These are phyloP conservation scores for Periophthalmus modestus DNA, from an alignment of 2,113 vertebrate genomes.

Conservation along the genomic window DNA sequence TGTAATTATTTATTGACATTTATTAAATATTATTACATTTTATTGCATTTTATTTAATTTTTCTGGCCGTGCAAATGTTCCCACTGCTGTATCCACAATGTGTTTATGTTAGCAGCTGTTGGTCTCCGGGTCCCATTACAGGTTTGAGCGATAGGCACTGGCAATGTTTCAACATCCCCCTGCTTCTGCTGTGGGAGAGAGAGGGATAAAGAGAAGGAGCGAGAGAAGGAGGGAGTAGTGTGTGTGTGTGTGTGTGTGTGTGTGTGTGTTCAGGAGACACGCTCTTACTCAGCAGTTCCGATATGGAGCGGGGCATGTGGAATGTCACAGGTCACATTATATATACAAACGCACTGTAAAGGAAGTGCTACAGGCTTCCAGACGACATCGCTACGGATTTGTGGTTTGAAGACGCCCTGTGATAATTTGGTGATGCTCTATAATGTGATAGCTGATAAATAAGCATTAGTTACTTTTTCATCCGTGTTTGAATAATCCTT, in stretches of 20 bases:
- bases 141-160: conserved; percentile 70
- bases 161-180: conserved; percentile 68
- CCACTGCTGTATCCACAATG: conserved; percentile 54
- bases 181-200: conserved; percentile 31
- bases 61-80: no score
- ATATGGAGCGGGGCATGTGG: conserved; percentile 41
- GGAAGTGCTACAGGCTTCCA: conserved; percentile 16
- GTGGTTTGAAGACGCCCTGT: background rate
- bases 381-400: conserved; percentile 27
- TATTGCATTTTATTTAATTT: no score
- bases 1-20: no score
- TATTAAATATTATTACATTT: no score
- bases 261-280: conserved; percentile 67
- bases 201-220: conserved; percentile 23
- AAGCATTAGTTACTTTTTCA: no score
- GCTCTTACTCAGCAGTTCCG: conserved; percentile 72
- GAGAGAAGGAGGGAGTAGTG: no score
- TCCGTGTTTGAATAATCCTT: no score
- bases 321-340: conserved; percentile 51
- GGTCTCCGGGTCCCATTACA: conserved; percentile 62
- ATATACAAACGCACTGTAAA: conserved; percentile 18
- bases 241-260: no score
- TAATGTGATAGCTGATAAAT: background rate
- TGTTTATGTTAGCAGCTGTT: conserved; percentile 70
- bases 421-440: background rate